Base-by-base conservation (phyloP, 2,888 invertebrate genomes). In the Stenodema calcarata region DNA sequence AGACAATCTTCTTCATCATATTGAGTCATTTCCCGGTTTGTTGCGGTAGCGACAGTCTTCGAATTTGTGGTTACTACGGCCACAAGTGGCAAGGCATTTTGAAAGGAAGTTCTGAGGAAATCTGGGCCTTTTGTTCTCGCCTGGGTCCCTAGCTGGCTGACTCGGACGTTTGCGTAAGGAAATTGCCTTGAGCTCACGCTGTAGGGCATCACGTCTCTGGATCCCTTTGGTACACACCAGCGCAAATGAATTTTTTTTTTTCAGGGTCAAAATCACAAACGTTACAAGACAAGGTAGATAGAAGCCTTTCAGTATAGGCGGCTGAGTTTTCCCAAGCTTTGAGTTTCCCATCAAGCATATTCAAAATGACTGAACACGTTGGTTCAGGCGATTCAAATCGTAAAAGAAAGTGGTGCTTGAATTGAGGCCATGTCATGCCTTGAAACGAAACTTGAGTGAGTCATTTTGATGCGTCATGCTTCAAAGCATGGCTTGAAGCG, bases 341-440 rank as follows among this genome's bases (percentile, higher is more conserved):
- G 9, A 69, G 82, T 23, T 70, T 47, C 11, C 69, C 35, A 62
- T 16, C 16, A 35, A 82, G n/a, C 9, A 82, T 27, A 2, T 62
- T 18, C n/a, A 70, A 18, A 41, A 82, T 16, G 7, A 18, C 28
- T 9, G 62, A 35, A 12, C 69, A 18, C 3, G 42, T 28, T 0
- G 82, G 23, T n/a, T 82, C 82, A 18, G 30, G 11, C 14, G 6
- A 23, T 23, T 62, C 82, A 30, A 69, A 82, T 41, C 30, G 69
- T 1, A 18, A 18, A 23, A 70, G 30, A 14, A 82, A 82, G 0
- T 69, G 69, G 14, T 62, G 11, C 16, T 42, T 30, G 28, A 82
- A 82, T 12, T 82, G 35, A n/a, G 35, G 14, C 82, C 82, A 69
- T 7, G 62, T 62, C 6, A 82, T 82, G 2, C 70, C 82, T 7